Evolutionary conservation across 2,888 invertebrate species (phyloP).

Genomic region (Eristalinus aeneus): DNA sequence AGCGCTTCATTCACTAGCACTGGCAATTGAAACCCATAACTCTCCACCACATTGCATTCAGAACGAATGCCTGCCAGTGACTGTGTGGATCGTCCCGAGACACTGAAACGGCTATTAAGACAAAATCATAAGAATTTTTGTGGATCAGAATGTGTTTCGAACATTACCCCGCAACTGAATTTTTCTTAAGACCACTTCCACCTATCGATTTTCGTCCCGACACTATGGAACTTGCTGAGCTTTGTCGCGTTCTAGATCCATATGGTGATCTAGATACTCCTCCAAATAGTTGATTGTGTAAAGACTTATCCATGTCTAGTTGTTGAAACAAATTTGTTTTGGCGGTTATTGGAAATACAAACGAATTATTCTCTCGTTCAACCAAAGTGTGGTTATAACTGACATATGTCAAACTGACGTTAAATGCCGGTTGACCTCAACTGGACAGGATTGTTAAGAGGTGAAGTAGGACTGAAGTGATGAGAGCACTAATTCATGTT

Average conservation of each 20-base stretch:
- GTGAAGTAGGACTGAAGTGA: background rate
- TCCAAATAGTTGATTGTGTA: conserved; percentile 76
- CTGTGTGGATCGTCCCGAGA: conserved; percentile 85
- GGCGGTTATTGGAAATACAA: conserved; percentile 25
- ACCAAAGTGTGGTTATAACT: conserved; percentile 39
- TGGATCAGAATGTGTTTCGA: background rate
- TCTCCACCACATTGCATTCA: conserved; percentile 87
- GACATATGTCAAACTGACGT: conserved; percentile 26
- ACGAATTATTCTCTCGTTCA: conserved; percentile 26
- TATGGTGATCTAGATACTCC: conserved; percentile 74
- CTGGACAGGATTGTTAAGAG: conserved; percentile 23
- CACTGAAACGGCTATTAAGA: conserved; percentile 81
- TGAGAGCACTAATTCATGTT: too few relatives aligned
- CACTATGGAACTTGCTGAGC: conserved; percentile 72
- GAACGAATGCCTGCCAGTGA: conserved; percentile 89
- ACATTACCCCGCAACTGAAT: conserved; percentile 73
- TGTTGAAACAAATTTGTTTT: conserved; percentile 28
- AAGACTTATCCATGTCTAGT: conserved; percentile 73
- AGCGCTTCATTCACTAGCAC: conserved; percentile 94
- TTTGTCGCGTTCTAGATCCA: conserved; percentile 73
- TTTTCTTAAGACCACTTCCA: conserved; percentile 75
- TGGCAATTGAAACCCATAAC: conserved; percentile 90
- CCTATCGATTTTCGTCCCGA: conserved; percentile 75
- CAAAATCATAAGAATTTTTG: background rate
- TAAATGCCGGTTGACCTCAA: conserved; percentile 1